Evolutionary conservation across 2,113 vertebrate species (phyloP).

Genomic region (Xiphophorus hellerii): DNA sequence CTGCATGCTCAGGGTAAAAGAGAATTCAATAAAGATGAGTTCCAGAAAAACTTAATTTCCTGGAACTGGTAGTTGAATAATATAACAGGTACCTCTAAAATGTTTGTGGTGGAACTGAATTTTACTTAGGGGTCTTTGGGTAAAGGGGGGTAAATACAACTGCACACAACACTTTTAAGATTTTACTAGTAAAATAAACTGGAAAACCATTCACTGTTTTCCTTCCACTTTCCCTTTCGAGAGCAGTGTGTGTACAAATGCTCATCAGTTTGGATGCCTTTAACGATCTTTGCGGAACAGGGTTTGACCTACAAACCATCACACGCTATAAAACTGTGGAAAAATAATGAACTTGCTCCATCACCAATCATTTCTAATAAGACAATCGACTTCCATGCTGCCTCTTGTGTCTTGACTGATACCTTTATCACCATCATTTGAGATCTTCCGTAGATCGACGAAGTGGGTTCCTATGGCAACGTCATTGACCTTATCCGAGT

Average conservation of each 20-base stretch:
- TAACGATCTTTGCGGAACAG: constrained; percentile 19
- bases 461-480: constrained; percentile 97
- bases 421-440: constrained; percentile 99
- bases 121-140: background rate
- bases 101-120: background rate
- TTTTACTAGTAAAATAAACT: background rate
- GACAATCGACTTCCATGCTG: background rate
- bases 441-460: constrained; percentile 93
- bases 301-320: background rate
- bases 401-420: constrained; percentile 3
- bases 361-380: constrained; percentile 33
- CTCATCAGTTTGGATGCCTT: background rate
- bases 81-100: background rate
- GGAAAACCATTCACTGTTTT: background rate
- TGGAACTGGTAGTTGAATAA: background rate
- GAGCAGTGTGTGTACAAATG: no score
- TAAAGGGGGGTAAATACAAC: background rate
- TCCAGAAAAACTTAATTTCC: background rate
- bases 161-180: background rate
- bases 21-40: background rate
- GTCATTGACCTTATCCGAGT: constrained; percentile 97
- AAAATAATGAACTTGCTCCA: constrained; percentile 24
- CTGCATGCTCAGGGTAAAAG: background rate
- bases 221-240: background rate
- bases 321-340: background rate